These are phyloP conservation scores for Leptodactylus fuscus DNA, from an alignment of 2,113 vertebrate genomes.

Conservation along the genomic window DNA sequence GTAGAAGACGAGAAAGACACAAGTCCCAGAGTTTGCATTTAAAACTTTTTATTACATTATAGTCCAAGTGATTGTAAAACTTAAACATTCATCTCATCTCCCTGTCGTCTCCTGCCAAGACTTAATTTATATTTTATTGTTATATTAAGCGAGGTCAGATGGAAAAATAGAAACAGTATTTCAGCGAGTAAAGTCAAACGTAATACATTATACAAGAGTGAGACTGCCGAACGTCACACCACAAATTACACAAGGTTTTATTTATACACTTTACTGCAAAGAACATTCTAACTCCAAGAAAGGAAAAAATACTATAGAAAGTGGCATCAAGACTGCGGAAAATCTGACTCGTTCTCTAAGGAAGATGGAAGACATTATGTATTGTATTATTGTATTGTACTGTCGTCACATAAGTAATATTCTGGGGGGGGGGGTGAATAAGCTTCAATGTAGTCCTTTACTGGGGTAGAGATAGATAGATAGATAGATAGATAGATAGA, in stretches of 20 bases:
- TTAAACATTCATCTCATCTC: constrained; percentile 35
- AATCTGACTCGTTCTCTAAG: neutral
- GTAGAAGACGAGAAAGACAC: neutral
- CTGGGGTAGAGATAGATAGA: too few species aligned
- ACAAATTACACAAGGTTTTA: constrained; percentile 1
- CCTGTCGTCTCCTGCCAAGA: constrained; percentile 30
- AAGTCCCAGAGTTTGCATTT: neutral
- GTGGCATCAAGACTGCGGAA: neutral
- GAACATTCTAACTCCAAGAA: neutral
- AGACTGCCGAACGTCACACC: neutral
- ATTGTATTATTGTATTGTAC: neutral
- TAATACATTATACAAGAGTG: neutral
- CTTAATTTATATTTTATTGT: constrained; percentile 55
- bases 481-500: too few species aligned
- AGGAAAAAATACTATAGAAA: neutral
- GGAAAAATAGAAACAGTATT: constrained; percentile 30
- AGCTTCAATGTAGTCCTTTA: too few species aligned
- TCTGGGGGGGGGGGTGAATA: too few species aligned
- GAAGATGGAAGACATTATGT: neutral
- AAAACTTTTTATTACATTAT: constrained; percentile 18
- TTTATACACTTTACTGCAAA: constrained; percentile 4
- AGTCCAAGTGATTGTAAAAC: neutral
- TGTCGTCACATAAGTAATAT: neutral
- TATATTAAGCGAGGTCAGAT: constrained; percentile 46
- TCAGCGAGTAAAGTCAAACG: neutral